Conservation (phyloP, 1,140 invertebrate genomes). For the Eumeta japonica region DNA sequence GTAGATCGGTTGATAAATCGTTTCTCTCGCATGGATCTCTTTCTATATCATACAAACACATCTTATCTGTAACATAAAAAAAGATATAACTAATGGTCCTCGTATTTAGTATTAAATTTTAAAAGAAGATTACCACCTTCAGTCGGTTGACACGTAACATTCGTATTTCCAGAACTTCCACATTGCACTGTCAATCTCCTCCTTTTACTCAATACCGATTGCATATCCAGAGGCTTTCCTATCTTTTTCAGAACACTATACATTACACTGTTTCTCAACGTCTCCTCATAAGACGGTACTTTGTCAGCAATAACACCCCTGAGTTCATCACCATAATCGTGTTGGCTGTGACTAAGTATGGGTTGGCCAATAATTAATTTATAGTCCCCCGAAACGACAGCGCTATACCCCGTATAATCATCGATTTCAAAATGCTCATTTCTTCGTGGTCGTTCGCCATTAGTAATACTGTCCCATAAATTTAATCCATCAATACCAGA, state of each 20-base stretch:
- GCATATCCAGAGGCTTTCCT: slow-evolving; percentile 16
- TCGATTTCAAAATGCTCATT: slow-evolving; percentile 34
- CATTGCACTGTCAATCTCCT: too few species aligned
- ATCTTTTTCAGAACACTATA: slow-evolving; percentile 24
- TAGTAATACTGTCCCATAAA: slow-evolving; percentile 27
- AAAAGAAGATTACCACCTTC: slow-evolving; percentile 19
- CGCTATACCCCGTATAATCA: slow-evolving; percentile 26
- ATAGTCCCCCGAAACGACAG: slow-evolving; percentile 30
- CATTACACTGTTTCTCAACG: slow-evolving; percentile 24
- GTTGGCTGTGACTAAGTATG: too few species aligned
- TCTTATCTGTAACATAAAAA: slow-evolving; percentile 19
- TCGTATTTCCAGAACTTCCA: too few species aligned
- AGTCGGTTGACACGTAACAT: slow-evolving; percentile 33
- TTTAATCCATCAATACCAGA: slow-evolving; percentile 32
- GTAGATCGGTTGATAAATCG: slow-evolving; percentile 23
- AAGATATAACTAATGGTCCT: too few species aligned
- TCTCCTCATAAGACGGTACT: slow-evolving; percentile 22
- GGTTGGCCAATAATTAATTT: slow-evolving; percentile 37
- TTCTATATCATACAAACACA: slow-evolving; percentile 36
- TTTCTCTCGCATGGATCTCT: slow-evolving; percentile 36
- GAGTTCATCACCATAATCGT: slow-evolving; percentile 28
- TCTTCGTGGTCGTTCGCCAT: slow-evolving; percentile 23
- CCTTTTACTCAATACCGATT: too few species aligned
- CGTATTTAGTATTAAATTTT: neutral
- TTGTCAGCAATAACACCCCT: slow-evolving; percentile 24